A percentile compares a stretch with the other conserved stretches of the same genome.
These are phyloP conservation scores for Contarinia nasturtii DNA, from an alignment of 1,140 invertebrate species.

Conservation along the genomic window DNA sequence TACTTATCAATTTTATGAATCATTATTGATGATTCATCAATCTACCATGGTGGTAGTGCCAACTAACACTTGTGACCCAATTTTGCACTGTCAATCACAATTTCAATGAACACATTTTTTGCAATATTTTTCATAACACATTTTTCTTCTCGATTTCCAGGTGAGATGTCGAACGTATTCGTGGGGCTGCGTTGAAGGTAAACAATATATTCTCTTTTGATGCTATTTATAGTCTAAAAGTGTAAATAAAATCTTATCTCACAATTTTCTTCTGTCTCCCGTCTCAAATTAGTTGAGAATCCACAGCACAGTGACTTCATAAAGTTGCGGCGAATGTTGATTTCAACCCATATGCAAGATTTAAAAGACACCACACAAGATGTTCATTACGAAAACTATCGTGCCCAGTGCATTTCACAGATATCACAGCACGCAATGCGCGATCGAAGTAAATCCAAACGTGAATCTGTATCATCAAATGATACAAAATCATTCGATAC, in stretches of 20 bases:
- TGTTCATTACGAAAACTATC: slow-evolving; percentile 92
- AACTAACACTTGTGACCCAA: too few relatives aligned
- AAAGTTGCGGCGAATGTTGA: slow-evolving; percentile 89
- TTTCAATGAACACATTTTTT: too few relatives aligned
- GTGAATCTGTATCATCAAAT: slow-evolving; percentile 60
- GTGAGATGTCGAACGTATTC: slow-evolving; percentile 77
- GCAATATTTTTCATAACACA: too few relatives aligned
- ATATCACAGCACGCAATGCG: slow-evolving; percentile 66
- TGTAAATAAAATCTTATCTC: too few relatives aligned
- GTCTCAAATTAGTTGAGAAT: slow-evolving; percentile 64
- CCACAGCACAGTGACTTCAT: slow-evolving; percentile 94
- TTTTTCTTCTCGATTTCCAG: too few relatives aligned
- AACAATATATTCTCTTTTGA: slow-evolving; percentile 2
- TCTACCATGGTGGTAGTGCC: too few relatives aligned
- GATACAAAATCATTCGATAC: too few relatives aligned
- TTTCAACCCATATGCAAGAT: slow-evolving; percentile 91
- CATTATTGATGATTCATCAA: too few relatives aligned
- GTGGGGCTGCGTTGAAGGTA: slow-evolving; percentile 93
- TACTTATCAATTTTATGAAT: too few relatives aligned
- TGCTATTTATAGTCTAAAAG: not conserved
- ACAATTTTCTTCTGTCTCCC: too few relatives aligned
- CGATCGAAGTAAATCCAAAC: slow-evolving; percentile 65
- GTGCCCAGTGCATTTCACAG: slow-evolving; percentile 75
- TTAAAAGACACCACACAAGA: slow-evolving; percentile 87
- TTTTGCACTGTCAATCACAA: too few relatives aligned